Base-by-base conservation (phyloP, 2,113 vertebrate species). In the Ovis canadensis region DNA sequence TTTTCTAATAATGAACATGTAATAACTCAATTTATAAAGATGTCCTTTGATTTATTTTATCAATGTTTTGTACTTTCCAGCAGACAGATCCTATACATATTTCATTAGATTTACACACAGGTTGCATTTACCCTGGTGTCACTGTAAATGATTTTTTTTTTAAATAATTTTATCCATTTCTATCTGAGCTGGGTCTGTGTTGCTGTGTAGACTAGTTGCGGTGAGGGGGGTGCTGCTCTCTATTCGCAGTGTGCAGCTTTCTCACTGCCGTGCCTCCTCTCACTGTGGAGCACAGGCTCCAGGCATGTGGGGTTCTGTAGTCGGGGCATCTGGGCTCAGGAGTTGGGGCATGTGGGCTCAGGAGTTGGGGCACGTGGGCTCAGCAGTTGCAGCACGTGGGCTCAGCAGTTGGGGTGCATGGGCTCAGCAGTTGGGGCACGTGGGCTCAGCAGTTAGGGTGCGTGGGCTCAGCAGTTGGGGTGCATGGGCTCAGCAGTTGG, bases 371-470 rank as follows among this genome's bases (percentile, higher is more conserved):
- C 25, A 6, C 0, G 2, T 13, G 27, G 59, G 60, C 60, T 62
- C 29, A 7, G 13, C 5, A 6, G 59, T 31, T 62, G 29, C 1
- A 5, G 59, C 27, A 6, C 0, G 2, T 6, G 59, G 59, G 12
- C 59, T 60, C 27, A 6, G 5, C 0, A 60, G 59, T 6, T 60
- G 59, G 27, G 25, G 25, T 25, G 5, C 25, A 4, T 5, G 57
- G 57, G 57, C 25, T 29, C 25, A 12, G 25, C 0, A 5, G 25
- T 12, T 27, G 57, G 23, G 9, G 25, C 57, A 60, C 5, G 25
- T 4, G 57, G 57, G 57, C 57, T 29, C 25, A 12, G 25, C 10
- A 5, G 57, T 11, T 12, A 25, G 25, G 10, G 10, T 10, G 1
- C 0, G 10, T 11, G 57, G 21, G 23, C 57, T 23, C 21, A 4